Evolutionary conservation across 1,140 invertebrate genomes (phyloP), one percentile per base, ranked within the genome.

Genomic region (Papilio dardanus): DNA sequence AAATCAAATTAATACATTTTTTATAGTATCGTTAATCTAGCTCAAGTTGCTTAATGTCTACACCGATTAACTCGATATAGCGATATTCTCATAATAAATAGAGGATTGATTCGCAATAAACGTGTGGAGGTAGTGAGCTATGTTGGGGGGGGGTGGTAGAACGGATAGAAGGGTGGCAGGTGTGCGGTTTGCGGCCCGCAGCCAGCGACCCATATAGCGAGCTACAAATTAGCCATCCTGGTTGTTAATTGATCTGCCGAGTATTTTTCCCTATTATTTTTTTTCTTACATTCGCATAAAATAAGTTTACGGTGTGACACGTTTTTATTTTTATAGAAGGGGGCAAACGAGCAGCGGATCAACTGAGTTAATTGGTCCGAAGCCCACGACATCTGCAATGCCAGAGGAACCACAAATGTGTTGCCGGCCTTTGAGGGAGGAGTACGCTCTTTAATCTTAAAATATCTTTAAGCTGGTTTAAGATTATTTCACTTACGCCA

Each of bases 401-500:
- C n/a, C n/a, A n/a, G n/a, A n/a, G n/a, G n/a, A n/a, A n/a, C n/a
- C n/a, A n/a, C n/a, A n/a, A n/a, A n/a, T n/a, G n/a, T n/a, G n/a
- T n/a, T n/a, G n/a, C n/a, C n/a, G n/a, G n/a, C n/a, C n/a, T n/a
- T n/a, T n/a, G n/a, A n/a, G n/a, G n/a, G n/a, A n/a, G n/a, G n/a
- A n/a, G n/a, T n/a, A n/a, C n/a, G n/a, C n/a, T n/a, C n/a, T n/a
- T n/a, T n/a, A n/a, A n/a, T n/a, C n/a, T n/a, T n/a, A n/a, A 35
- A 35, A 0, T 35, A 7, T 35, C 33, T 35, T 35, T 35, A 35
- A 35, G 5, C 12, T 37, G 35, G 1, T 10, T 37, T 37, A 8
- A 37, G 5, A 37, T 37, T 73, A 75, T 33, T 62, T 19, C 5
- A 90, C 86, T 87, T 88, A 95, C 95, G 94, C 94, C 12, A 97